Base-by-base conservation (phyloP, 2,888 invertebrate genomes). In the Brenthis daphne region DNA sequence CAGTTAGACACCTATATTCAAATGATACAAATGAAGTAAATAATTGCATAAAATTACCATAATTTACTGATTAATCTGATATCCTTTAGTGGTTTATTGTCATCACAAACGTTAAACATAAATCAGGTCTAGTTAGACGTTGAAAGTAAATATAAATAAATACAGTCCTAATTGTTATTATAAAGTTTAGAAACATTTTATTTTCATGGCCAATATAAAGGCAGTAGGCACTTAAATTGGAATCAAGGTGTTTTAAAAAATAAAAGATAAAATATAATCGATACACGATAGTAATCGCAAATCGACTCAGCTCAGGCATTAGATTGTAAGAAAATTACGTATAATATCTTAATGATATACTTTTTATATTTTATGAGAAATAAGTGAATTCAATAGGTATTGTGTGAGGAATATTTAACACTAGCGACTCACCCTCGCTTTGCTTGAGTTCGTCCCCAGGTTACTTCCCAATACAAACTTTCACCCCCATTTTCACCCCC, bases 31-130 rank as follows among this genome's bases (percentile, higher is more conserved):
- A 61, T 64, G 56, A 53, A 43, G 54, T 37, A 48, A 65, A 69
- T 69, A 64, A 53, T 67, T 71, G 66, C 66, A 67, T 71, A 67
- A 37, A 20, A 66, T 71, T 69, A 58, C 14, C 71, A 69, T 71
- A 69, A 56, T 66, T 66, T 37, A 47, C 58, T 53, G 20, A 53
- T 66, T 50, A 50, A 58, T 66, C 55, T 29, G 66, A 69, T 69
- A 63, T 66, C 58, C 57, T 66, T 68, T 60, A 66, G 37, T 66
- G 54, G 53, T 63, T 57, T 64, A 71, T 66, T 69, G 60, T 71
- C 69, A 69, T 66, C 66, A 47, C 29, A 56, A 12, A 54, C 12
- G 50, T 58, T 43, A 50, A 53, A 58, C 53, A 68, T 68, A 68
- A 64, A 68, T 68, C 64, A 64, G 29, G 2, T 48, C 56, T 65